Evolutionary conservation across 2,113 vertebrate species (phyloP), one percentile per base, ranked within the genome.

Genomic region (Seriola aureovittata): DNA sequence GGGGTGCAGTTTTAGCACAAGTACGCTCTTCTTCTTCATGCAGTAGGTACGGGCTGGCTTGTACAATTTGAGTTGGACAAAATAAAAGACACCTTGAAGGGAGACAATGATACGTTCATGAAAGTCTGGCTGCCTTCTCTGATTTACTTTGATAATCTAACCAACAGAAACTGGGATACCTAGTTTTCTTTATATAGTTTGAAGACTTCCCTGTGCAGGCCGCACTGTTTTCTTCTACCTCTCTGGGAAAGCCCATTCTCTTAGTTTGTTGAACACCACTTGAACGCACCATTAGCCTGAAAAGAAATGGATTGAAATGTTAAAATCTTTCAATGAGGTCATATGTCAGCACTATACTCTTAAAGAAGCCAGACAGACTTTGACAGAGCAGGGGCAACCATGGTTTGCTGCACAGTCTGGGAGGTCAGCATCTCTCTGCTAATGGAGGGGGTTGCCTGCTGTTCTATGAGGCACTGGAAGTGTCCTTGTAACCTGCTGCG

Each of bases 401-500:
- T 4, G 12, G 52, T 50, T 29, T 55, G 65, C 63, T 67, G 8
- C 50, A 44, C 50, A 17, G 50, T 59, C 7, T 25, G 1, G 8
- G 58, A 80, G 81, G 72, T 74, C 75, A 71, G 59, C 54, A 9
- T 58, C 40, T 74, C 44, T n/a, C 16, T 62, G 71, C 78, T 79
- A 40, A 54, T 66, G 71, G 38, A 12, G 9, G 67, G 60, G 55
- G 55, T 48, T 64, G 70, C 44, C 63, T 46, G 17, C 17, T 71
- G 50, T 2, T 19, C 46, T 48, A 29, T 64, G 58, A 74, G 67
- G 32, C 75, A 25, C 12, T 76, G 75, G 46, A 82, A 58, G 68
- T 76, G 84, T 68, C 86, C 86, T 81, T 80, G 75, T 62, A 76
- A 80, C 84, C 81, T 85, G 62, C 91, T 64, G 80, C 69, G 1